phyloP scores from a whole-genome alignment of 2,888 invertebrate species.

The Erebia ligea region DNA sequence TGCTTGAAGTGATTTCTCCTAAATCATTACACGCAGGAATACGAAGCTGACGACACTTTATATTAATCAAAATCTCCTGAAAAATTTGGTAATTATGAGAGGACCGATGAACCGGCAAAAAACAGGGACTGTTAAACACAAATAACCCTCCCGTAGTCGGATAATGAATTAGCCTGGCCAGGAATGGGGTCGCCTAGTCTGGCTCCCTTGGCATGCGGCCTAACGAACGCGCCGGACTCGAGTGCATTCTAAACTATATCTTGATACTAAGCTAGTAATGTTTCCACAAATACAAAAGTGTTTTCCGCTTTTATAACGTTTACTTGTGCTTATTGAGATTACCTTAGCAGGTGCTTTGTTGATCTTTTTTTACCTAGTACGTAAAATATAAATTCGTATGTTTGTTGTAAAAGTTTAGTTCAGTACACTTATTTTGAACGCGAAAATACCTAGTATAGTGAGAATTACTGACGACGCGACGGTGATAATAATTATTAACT shows the following conservation, averaged over 20 bases:
- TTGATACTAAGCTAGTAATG: constrained; percentile 37
- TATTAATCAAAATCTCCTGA: neutral
- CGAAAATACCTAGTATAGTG: too few relatives aligned
- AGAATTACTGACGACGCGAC: too few relatives aligned
- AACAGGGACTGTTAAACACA: constrained; percentile 1
- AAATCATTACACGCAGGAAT: neutral
- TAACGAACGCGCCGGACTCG: constrained; percentile 64
- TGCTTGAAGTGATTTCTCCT: too few relatives aligned
- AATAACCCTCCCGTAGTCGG: constrained; percentile 11
- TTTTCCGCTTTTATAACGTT: neutral
- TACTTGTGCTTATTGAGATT: neutral
- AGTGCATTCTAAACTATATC: constrained; percentile 63
- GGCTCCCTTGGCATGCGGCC: constrained; percentile 82
- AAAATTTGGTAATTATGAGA: neutral
- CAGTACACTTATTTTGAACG: too few relatives aligned
- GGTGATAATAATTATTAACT: too few relatives aligned
- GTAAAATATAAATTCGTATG: too few relatives aligned
- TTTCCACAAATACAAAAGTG: constrained; percentile 23
- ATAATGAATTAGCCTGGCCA: constrained; percentile 77
- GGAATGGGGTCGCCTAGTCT: constrained; percentile 82
- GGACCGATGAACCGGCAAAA: neutral
- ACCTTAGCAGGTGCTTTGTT: neutral
- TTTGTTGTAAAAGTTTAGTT: too few relatives aligned
- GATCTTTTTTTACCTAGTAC: neutral
- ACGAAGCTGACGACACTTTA: neutral